Percentiles rank a stretch among this genome's conserved stretches.
Conservation (phyloP, 92 coral and sea anemone genomes). For the Meandrina meandrites region DNA sequence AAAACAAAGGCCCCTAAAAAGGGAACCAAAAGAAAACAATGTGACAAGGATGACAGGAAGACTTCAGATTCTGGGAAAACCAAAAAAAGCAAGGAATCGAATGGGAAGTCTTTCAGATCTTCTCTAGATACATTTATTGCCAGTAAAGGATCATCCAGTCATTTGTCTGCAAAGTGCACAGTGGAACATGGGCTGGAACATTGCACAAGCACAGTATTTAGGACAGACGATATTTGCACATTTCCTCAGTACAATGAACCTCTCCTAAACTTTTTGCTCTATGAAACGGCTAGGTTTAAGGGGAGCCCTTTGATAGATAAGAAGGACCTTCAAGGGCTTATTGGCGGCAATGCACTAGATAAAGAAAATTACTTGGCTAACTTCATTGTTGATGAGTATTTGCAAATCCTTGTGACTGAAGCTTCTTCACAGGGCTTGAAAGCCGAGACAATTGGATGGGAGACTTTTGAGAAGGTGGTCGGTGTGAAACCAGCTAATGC, state of each 20-base stretch:
- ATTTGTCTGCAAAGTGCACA: constrained; percentile 4
- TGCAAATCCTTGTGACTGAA: no score
- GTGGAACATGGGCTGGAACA: constrained; percentile 2
- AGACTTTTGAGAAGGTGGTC: no score
- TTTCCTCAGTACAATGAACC: constrained; percentile 61
- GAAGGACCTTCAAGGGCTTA: no score
- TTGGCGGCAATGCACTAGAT: no score
- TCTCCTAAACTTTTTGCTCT: constrained; percentile 51
- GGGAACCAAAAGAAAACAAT: not conserved
- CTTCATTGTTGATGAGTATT: no score
- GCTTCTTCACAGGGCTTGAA: no score
- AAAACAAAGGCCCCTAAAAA: not conserved
- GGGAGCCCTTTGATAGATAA: no score
- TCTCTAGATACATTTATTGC: not conserved
- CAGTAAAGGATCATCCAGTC: not conserved
- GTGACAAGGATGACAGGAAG: not conserved
- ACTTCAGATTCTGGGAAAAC: not conserved
- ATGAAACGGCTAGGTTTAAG: constrained; percentile 14
- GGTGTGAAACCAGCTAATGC: no score
- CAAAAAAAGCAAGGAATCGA: not conserved
- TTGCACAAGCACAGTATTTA: not conserved
- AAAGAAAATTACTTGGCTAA: no score
- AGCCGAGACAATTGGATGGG: no score
- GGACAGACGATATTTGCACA: constrained; percentile 34
- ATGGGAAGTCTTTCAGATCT: not conserved